A percentile compares a stretch with the other conserved stretches of the same genome.
These are phyloP conservation scores for Cheilosia urbana DNA, from an alignment of 2,888 invertebrate species.

Conservation along the genomic window DNA sequence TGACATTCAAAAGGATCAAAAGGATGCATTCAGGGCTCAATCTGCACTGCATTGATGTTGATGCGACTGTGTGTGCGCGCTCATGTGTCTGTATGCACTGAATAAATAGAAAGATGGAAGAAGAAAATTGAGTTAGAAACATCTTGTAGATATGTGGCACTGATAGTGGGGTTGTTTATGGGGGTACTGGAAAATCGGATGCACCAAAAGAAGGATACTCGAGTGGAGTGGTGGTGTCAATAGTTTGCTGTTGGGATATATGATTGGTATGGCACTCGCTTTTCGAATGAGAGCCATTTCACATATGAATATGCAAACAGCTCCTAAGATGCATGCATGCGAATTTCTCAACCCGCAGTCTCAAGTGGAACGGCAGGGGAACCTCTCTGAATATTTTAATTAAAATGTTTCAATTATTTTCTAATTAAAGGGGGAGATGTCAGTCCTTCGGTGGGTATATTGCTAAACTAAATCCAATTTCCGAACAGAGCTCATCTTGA, in stretches of 20 bases:
- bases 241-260: constrained; percentile 28
- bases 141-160: constrained; percentile 27
- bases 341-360: constrained; percentile 15
- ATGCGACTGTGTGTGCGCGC: background rate
- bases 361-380: background rate
- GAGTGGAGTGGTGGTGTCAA: constrained; percentile 34
- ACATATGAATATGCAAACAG: constrained; percentile 38
- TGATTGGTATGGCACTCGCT: constrained; percentile 34
- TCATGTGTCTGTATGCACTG: background rate
- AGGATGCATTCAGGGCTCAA: constrained; percentile 53
- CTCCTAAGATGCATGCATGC: background rate
- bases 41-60: constrained; percentile 21
- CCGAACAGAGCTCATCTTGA: background rate
- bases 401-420: constrained; percentile 52
- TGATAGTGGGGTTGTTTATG: background rate
- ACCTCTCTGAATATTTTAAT: constrained; percentile 46
- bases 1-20: constrained; percentile 59
- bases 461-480: too few species aligned
- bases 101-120: constrained; percentile 29
- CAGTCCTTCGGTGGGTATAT: too few species aligned
- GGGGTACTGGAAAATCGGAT: background rate
- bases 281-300: background rate
- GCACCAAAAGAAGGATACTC: constrained; percentile 7
- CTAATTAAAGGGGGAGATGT: background rate
- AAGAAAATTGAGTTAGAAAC: constrained; percentile 59